phyloP scores from a whole-genome alignment of 2,797 vertebrate genomes.

The Gallinago nigripennis region DNA sequence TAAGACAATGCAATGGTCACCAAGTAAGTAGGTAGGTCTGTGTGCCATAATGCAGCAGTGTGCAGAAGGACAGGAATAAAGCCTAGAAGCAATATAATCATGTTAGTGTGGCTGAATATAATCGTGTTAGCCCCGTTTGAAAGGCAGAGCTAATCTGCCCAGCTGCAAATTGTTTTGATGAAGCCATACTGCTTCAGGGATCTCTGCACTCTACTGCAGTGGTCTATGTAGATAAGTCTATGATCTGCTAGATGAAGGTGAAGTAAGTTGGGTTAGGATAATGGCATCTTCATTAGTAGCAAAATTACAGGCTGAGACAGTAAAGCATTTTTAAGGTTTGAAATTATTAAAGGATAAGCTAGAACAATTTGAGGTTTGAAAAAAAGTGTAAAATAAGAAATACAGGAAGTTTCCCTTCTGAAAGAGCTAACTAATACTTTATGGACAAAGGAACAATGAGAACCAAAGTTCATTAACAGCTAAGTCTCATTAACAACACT shows the following conservation, averaged over 20 bases:
- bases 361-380: background rate
- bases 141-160: slow-evolving; percentile 3
- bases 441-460: background rate
- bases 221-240: background rate
- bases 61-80: background rate
- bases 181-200: background rate
- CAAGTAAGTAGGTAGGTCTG: background rate
- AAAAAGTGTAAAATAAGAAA: background rate
- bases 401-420: background rate
- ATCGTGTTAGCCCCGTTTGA: background rate
- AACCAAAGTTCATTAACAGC: background rate
- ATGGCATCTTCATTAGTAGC: background rate
- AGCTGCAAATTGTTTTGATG: background rate
- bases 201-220: background rate
- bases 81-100: background rate
- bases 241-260: background rate
- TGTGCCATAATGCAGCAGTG: background rate
- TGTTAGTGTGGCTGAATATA: background rate
- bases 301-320: background rate
- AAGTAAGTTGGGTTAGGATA: background rate
- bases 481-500: background rate
- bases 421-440: background rate
- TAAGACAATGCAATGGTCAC: background rate
- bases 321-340: background rate
- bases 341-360: background rate